Base-by-base conservation (phyloP, 2,888 invertebrate genomes). In the Parthenolecanium corni region DNA sequence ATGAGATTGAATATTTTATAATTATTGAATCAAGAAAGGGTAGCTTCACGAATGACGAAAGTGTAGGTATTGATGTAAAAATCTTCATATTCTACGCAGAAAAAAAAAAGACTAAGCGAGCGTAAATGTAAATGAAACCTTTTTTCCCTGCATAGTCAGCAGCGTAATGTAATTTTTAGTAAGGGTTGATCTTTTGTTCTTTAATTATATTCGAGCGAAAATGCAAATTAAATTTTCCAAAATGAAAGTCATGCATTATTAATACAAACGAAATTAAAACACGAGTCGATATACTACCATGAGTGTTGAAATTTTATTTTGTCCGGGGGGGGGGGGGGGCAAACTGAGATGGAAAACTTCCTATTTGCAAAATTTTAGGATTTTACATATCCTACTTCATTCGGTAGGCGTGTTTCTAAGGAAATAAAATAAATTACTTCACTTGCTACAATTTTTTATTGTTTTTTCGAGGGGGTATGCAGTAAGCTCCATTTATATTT, bases 81-180 rank as follows among this genome's bases (percentile, higher is more conserved):
- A 51, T 51, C 36, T 53, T 52, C n/a, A 52, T 52, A 52, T 31
- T 31, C 31, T 31, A 4, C 31, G 5, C 31, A 31, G 31, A 31
- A 31, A 9, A 31, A 31, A 31, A 4, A 31, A 31, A 31, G 5
- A 31, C 9, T 36, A 31, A 31, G 47, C 21, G 47, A 44, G 44
- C 18, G 31, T 46, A 58, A 58, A 58, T 58, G 46, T 31, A 58
- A 58, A 58, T 58, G 46, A 58, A 58, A 36, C 36, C 31, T 44
- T 31, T 31, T 31, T 31, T 58, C 47, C 47, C 47, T 58, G 58
- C 58, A 46, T 46, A 44, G 58, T 58, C 24, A 58, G 58, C 47
- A 31, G 46, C 25, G 47, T 58, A 58, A 58, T 58, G 44, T 47
- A 58, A 58, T 58, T 58, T 31, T 53, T 53, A 53, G 38, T 38